Evolutionary conservation across 2,888 invertebrate species (phyloP), one percentile per base, ranked within the genome.

Genomic region (Phanerotoma sp.): DNA sequence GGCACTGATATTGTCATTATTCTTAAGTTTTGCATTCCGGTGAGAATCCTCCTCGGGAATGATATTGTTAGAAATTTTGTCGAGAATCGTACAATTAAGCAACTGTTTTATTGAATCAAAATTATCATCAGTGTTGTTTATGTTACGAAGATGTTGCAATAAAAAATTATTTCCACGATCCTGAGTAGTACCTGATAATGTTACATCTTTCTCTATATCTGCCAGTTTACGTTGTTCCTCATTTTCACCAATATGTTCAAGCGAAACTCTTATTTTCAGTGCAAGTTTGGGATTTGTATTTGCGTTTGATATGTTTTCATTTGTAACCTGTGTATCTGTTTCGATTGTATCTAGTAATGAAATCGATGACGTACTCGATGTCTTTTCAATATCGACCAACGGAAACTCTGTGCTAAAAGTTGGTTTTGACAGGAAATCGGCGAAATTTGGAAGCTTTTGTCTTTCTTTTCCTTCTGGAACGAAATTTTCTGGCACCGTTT

Each of bases 201-300:
- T 41, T 37, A 68, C 22, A 18, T 64, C 57, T 25, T 63, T 64
- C 10, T 67, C 65, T 3, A 68, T 44, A 30, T 65, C 61, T 4
- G 62, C 59, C 20, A 68, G 33, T 20, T 60, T 59, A 13, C 61
- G 54, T 28, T 51, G 63, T n/a, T n/a, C n/a, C 32, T 65, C 58
- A 4, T 62, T 52, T 22, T 61, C 65, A 25, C 63, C 47, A 11
- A 66, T 54, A 21, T 63, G 63, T 33, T 68, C 64, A 3, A 68
- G 46, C 13, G 62, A 45, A n/a, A 68, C 51, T 42, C 62, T 64
- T 11, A 68, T 60, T 38, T 51, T 63, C 48, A 67, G 51, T 10
- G 53, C 57, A 4, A 66, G 37, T 33, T 49, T 54, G 25, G 56
- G 60, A 18, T 28, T 48, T n/a, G n/a, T n/a, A n/a, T n/a, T n/a